These are phyloP conservation scores for Bubo scandiacus DNA, from an alignment of 2,113 vertebrate genomes.

Conservation along the genomic window DNA sequence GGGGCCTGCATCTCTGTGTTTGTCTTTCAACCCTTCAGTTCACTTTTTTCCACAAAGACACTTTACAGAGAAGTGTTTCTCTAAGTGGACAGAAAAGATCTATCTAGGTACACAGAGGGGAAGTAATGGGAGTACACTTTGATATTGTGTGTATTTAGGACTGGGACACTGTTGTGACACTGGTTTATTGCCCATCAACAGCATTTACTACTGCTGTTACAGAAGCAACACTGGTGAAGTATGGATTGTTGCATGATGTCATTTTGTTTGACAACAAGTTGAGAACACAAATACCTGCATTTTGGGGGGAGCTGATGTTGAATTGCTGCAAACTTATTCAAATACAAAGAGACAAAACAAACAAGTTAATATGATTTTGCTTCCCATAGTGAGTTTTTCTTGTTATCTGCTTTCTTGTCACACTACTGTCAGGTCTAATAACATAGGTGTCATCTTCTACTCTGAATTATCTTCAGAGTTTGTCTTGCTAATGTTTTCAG, in stretches of 20 bases:
- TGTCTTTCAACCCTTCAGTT: not conserved
- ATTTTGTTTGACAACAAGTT: slow-evolving; percentile 14
- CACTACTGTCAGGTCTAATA: slow-evolving; percentile 43
- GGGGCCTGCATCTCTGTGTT: not conserved
- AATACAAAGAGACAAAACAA: slow-evolving; percentile 19
- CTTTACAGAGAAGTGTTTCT: not conserved
- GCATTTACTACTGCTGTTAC: not conserved
- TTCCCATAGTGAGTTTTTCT: not conserved
- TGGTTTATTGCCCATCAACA: not conserved
- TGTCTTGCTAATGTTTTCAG: not conserved
- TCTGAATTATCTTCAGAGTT: not conserved
- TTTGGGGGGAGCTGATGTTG: not conserved
- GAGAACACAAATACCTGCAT: not conserved
- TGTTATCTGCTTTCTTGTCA: slow-evolving; percentile 26
- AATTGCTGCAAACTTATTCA: not conserved
- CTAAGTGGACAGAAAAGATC: not conserved
- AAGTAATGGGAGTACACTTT: not conserved
- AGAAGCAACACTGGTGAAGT: not conserved
- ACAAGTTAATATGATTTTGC: not conserved
- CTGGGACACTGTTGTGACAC: not conserved
- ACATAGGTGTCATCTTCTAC: slow-evolving; percentile 2
- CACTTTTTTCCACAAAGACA: not conserved
- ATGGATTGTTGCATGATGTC: not conserved
- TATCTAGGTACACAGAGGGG: not conserved
- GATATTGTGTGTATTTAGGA: fast-evolving